Evolutionary conservation across 2,113 vertebrate species (phyloP).

Genomic region (Tragelaphus imberbis): DNA sequence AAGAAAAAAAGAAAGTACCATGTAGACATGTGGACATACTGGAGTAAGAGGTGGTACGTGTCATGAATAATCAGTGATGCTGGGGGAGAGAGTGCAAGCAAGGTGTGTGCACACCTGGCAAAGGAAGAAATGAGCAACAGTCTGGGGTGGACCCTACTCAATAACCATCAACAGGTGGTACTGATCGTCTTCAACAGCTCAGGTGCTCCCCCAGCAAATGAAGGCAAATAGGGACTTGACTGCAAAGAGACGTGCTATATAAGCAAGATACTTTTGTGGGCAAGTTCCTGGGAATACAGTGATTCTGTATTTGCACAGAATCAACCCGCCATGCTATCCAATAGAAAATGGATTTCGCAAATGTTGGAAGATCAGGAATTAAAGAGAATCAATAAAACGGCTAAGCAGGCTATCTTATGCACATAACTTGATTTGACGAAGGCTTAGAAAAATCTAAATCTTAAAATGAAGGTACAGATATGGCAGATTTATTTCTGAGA

Average conservation of each 20-base stretch:
- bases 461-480: neutral
- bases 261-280: neutral
- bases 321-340: neutral
- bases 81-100: neutral
- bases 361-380: neutral
- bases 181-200: neutral
- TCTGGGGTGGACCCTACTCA: neutral
- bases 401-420: neutral
- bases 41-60: neutral
- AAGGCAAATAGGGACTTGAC: neutral
- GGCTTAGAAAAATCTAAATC: neutral
- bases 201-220: neutral
- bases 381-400: neutral
- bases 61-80: neutral
- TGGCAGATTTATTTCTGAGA: neutral
- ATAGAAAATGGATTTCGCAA: neutral
- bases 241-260: neutral
- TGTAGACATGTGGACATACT: fast-evolving
- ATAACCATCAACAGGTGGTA: neutral
- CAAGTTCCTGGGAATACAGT: neutral
- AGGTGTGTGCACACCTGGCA: neutral
- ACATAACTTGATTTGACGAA: neutral
- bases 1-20: neutral
- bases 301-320: neutral
- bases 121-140: neutral